Base-by-base conservation (phyloP, 2,888 invertebrate species). In the Hoplodrina blanda region DNA sequence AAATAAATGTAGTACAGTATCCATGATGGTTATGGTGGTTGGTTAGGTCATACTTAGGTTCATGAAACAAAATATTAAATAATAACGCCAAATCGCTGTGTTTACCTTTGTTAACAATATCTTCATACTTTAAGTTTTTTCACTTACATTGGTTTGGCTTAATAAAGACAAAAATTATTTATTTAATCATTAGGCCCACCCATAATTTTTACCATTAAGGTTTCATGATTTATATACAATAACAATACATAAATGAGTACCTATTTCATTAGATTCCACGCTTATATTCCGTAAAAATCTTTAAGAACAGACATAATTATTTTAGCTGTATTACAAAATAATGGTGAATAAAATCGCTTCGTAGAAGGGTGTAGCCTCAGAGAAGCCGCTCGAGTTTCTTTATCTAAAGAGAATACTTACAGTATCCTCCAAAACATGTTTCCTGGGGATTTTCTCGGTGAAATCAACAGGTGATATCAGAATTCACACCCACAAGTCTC, bases 381-480 rank as follows among this genome's bases (percentile, higher is more conserved):
- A 49, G 52, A 65, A 66, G 19, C 62, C 20, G 19, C 25, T 67
- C 11, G 53, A 50, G 37, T 50, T 60, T 52, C 74, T 71, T 62
- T 61, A 73, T 77, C 50, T 70, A 74, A 77, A 64, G 49, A 67
- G 17, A 81, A 85, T 90, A 94, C 95, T 95, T 88, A 95, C 95
- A 88, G 62, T 79, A 92, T 83, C 91, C 91, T 89, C 94, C 93
- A 93, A 88, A 93, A 93, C 96, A 96, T 96, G 84, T 90, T 93
- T 91, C 89, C 89, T 67, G 80, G 75, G 87, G 90, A 87, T 87
- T 91, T 91, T 90, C 91, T 89, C 85, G 78, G 86, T 75, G 76
- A 89, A 92, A 90, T 94, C 95, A 96, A 96, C 96, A 96, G 95
- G 96, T 96, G 95, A 91, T 90, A 88, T 88, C 89, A 88, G 89